Conservation (phyloP, 2,797 vertebrate genomes). For the Antrozous pallidus region DNA sequence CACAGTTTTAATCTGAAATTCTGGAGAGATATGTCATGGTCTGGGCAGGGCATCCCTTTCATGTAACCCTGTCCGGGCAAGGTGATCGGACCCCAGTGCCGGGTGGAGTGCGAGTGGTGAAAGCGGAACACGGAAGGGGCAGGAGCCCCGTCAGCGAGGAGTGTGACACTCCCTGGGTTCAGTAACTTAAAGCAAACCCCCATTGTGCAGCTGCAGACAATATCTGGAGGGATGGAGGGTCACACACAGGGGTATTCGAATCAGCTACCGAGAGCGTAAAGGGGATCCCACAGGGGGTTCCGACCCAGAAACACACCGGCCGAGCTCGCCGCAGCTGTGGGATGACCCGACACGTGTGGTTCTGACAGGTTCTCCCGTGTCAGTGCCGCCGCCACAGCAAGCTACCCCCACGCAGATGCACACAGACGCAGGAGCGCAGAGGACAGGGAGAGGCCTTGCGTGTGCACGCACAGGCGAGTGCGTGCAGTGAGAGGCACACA, state of each 20-base stretch:
- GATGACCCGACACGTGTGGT: not conserved
- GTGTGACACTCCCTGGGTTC: not conserved
- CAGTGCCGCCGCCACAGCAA: not conserved
- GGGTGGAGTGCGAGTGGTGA: not conserved
- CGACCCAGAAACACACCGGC: not conserved
- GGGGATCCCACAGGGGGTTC: not conserved
- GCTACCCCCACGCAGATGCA: not conserved
- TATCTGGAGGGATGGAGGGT: not conserved
- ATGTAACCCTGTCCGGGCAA: not conserved
- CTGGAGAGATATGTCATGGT: not conserved
- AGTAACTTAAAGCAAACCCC: not conserved
- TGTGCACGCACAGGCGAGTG: fast-evolving
- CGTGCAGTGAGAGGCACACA: not conserved
- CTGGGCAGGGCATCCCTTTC: not conserved
- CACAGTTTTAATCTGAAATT: not conserved
- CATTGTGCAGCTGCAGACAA: not conserved
- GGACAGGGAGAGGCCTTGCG: not conserved
- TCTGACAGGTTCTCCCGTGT: not conserved
- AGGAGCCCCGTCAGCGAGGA: not conserved
- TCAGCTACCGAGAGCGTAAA: not conserved
- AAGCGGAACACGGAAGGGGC: not conserved
- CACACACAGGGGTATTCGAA: not conserved
- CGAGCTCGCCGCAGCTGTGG: fast-evolving
- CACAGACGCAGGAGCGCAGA: not conserved
- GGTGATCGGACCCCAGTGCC: not conserved